A percentile compares a stretch with the other conserved stretches of the same genome.
Conservation (phyloP, 2,113 vertebrate genomes). For the Galeopterus variegatus region DNA sequence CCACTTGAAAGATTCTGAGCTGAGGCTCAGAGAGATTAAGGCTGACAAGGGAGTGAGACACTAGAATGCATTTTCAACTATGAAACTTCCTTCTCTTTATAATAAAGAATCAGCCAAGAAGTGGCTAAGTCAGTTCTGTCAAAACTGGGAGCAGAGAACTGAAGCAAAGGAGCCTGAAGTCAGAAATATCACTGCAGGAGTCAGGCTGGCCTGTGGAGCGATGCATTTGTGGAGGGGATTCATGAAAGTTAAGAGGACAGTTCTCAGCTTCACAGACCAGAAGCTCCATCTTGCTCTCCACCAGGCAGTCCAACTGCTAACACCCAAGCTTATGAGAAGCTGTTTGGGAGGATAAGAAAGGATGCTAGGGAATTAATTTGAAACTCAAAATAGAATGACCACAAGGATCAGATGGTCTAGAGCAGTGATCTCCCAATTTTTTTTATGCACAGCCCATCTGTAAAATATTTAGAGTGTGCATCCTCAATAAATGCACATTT, state of each 20-base stretch:
- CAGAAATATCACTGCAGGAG: neutral
- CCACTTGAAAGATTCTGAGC: neutral
- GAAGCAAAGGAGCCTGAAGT: neutral
- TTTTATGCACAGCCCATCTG: neutral
- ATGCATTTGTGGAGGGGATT: neutral
- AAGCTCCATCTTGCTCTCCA: neutral
- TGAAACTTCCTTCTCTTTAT: neutral
- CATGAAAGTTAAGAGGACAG: neutral
- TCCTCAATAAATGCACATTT: neutral
- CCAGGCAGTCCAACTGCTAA: neutral
- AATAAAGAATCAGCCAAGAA: neutral
- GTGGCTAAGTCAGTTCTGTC: neutral
- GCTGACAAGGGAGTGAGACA: neutral
- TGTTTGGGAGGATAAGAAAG: neutral
- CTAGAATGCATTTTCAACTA: neutral
- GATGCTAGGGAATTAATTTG: neutral
- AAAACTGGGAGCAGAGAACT: neutral
- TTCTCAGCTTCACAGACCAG: neutral
- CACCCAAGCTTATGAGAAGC: too few relatives aligned
- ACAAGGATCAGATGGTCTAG: neutral
- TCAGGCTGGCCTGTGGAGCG: neutral
- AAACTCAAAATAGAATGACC: neutral
- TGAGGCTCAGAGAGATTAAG: neutral
- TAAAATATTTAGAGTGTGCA: neutral
- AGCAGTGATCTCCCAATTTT: neutral